Conservation (phyloP, 1,140 invertebrate genomes). For the Euura lappo region DNA sequence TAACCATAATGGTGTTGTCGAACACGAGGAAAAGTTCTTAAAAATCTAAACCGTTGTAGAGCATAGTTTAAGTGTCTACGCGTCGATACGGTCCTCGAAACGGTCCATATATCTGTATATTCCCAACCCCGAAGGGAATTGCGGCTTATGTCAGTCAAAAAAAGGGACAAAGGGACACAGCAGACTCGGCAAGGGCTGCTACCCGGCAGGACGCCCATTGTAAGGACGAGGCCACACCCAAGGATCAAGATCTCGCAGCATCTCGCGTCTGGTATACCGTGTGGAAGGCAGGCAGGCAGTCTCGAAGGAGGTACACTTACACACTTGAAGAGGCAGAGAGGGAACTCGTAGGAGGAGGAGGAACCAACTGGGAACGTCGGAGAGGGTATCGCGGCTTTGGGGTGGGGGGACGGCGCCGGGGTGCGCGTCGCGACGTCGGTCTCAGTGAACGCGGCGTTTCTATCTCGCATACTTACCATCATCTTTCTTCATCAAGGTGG, state of each 20-base stretch:
- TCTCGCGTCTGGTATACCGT: too few species aligned
- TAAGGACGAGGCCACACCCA: background rate
- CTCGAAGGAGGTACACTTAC: background rate
- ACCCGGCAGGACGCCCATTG: too few species aligned
- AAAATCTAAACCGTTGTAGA: background rate
- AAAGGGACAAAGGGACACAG: too few species aligned
- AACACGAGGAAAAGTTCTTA: background rate
- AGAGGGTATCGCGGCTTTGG: constrained; percentile 23
- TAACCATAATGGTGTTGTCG: background rate
- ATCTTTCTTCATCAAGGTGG: constrained; percentile 45
- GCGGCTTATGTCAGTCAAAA: too few species aligned
- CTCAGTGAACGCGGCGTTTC: constrained; percentile 49
- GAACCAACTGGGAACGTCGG: background rate
- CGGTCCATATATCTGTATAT: background rate
- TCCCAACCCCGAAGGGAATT: too few species aligned
- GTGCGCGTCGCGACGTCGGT: constrained; percentile 23
- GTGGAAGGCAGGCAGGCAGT: too few species aligned
- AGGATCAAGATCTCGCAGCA: background rate
- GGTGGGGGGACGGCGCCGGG: constrained; percentile 28
- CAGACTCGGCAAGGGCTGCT: too few species aligned
- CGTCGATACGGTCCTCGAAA: background rate
- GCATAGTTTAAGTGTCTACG: background rate
- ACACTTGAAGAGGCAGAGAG: background rate
- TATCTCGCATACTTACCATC: constrained; percentile 45
- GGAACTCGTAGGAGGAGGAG: constrained; percentile 7